These are phyloP conservation scores for Cotesia vestalis DNA, from an alignment of 1,140 invertebrate genomes.

Conservation along the genomic window DNA sequence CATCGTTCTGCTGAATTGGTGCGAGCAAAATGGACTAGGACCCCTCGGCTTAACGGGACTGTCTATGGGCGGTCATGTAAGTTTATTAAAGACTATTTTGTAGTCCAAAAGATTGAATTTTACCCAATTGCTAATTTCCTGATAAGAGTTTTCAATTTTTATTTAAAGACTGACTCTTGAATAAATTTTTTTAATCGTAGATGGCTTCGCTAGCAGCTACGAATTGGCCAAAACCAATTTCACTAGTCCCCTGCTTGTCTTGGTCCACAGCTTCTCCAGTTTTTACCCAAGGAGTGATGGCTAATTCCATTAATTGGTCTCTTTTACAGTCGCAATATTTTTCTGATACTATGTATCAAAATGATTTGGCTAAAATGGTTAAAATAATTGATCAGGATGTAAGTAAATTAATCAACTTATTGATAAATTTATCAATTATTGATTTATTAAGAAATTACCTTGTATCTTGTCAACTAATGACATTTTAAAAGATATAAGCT, in stretches of 20 bases:
- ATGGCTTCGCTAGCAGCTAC: conserved; percentile 97
- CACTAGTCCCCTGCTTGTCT: conserved; percentile 93
- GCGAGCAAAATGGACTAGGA: conserved; percentile 84
- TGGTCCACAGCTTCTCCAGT: conserved; percentile 97
- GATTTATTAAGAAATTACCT: too few relatives aligned
- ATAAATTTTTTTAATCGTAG: conserved; percentile 63
- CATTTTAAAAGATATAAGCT: too few relatives aligned
- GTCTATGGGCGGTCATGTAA: conserved; percentile 99
- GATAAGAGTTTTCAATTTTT: too few relatives aligned
- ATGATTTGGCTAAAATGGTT: conserved; percentile 86
- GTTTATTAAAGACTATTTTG: conserved; percentile 52
- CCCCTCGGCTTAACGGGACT: conserved; percentile 95
- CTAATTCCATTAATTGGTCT: conserved; percentile 93
- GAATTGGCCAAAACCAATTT: conserved; percentile 92
- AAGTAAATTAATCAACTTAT: conserved; percentile 33
- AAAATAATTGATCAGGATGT: conserved; percentile 70
- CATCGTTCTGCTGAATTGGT: conserved; percentile 92
- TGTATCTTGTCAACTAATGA: too few relatives aligned
- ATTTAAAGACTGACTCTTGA: background rate
- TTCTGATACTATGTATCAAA: conserved; percentile 81
- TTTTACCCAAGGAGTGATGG: conserved; percentile 96
- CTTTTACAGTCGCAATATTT: conserved; percentile 89
- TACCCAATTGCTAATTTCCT: too few relatives aligned
- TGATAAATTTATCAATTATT: too few relatives aligned
- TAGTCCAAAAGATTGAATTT: too few relatives aligned